phyloP scores from a whole-genome alignment of 2,888 invertebrate species.

The Eubasilissa splendida region DNA sequence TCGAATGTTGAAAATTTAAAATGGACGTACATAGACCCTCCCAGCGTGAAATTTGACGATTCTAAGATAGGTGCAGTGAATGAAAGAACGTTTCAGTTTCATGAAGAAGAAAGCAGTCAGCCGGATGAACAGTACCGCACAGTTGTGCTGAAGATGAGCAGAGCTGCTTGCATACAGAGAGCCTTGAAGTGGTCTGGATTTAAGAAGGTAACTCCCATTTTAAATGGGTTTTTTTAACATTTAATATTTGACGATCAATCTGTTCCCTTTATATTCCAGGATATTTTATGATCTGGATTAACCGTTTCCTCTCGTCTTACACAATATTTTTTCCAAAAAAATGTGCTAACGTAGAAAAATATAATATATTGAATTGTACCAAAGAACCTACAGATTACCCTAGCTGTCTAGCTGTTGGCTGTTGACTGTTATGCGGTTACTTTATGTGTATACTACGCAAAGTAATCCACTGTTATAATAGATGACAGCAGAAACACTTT shows the following conservation, averaged over 20 bases:
- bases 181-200: slow-evolving; percentile 73
- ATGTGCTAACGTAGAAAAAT: too few relatives aligned
- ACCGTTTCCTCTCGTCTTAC: too few relatives aligned
- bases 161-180: slow-evolving; percentile 72
- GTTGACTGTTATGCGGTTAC: too few relatives aligned
- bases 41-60: slow-evolving; percentile 11
- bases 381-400: too few relatives aligned
- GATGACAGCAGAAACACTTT: too few relatives aligned
- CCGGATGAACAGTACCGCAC: slow-evolving; percentile 62
- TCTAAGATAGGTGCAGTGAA: slow-evolving; percentile 37
- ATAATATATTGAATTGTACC: too few relatives aligned
- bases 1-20: not conserved
- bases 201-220: slow-evolving; percentile 69
- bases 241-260: not conserved
- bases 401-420: too few relatives aligned
- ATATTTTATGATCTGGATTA: not conserved
- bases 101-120: slow-evolving; percentile 61
- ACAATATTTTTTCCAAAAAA: too few relatives aligned
- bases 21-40: not conserved
- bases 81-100: slow-evolving; percentile 29
- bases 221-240: not conserved
- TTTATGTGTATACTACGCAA: too few relatives aligned
- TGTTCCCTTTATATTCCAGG: not conserved
- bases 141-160: slow-evolving; percentile 71
- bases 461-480: too few relatives aligned